Conservation (phyloP, 2,888 invertebrate genomes). For the Drosophila greeni region DNA sequence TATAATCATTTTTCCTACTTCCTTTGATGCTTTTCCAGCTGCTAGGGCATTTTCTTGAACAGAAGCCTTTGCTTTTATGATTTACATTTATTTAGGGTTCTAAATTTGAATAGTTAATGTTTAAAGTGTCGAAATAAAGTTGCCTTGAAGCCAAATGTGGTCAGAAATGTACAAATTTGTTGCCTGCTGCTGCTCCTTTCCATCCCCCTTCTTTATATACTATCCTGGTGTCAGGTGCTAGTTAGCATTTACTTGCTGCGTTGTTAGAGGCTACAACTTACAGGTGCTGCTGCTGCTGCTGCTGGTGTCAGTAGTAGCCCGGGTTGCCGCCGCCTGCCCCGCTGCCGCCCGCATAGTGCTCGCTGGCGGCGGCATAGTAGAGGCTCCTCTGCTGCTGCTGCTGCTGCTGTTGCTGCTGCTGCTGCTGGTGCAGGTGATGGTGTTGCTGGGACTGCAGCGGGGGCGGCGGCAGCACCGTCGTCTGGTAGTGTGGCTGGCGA, state of each 20-base stretch:
- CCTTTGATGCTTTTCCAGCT: not conserved
- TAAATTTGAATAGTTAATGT: not conserved
- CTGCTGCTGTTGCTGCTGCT: constrained; percentile 48
- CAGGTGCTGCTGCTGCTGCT: not conserved
- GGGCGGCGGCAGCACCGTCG: constrained; percentile 56
- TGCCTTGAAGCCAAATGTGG: not conserved
- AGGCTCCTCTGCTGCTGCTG: constrained; percentile 30
- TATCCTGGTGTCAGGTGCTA: not conserved
- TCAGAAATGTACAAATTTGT: constrained; percentile 2
- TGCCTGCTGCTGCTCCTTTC: not conserved
- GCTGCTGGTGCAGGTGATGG: constrained; percentile 42
- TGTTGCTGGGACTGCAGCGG: constrained; percentile 61
- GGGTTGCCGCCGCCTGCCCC: constrained; percentile 28
- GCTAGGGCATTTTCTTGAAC: not conserved
- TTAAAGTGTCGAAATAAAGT: not conserved
- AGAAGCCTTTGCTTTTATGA: not conserved
- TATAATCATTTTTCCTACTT: not conserved
- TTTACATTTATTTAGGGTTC: not conserved
- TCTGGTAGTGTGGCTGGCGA: constrained; percentile 42
- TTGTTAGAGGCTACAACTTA: not conserved
- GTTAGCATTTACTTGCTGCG: no score
- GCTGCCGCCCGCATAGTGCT: constrained; percentile 30
- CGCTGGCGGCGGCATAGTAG: constrained; percentile 37
- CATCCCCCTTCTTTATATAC: not conserved
- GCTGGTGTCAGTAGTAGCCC: constrained; percentile 54